A percentile compares a stretch with the other conserved stretches of the same genome.
Evolutionary conservation across 2,113 vertebrate genomes (phyloP).

Genomic region (Amphiprion ocellaris): DNA sequence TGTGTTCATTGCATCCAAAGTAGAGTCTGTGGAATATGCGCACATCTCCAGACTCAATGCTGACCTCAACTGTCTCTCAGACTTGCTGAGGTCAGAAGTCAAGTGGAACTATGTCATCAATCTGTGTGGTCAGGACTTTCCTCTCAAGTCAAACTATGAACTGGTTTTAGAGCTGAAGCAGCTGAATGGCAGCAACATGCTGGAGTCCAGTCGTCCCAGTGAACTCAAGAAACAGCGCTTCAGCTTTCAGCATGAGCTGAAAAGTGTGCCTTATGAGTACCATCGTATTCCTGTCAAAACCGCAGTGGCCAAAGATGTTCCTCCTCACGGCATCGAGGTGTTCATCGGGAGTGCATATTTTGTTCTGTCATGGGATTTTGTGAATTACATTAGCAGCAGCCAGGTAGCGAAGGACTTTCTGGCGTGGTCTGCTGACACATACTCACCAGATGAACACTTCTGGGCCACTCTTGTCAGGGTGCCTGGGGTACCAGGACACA

Average conservation of each 20-base stretch:
- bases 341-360: constrained; percentile 96
- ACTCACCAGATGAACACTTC: constrained; percentile 95
- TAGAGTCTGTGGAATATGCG: constrained; percentile 54
- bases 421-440: constrained; percentile 93
- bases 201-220: constrained; percentile 60
- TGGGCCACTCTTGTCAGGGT: constrained; percentile 93
- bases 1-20: constrained; percentile 64
- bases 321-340: constrained; percentile 90
- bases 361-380: constrained; percentile 89
- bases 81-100: constrained; percentile 62
- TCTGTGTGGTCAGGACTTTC: constrained; percentile 76
- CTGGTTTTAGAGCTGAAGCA: constrained; percentile 61
- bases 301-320: constrained; percentile 48
- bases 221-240: constrained; percentile 34
- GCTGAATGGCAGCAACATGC: constrained; percentile 63
- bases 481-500: constrained; percentile 89
- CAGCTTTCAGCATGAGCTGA: constrained; percentile 53
- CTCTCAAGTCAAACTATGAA: constrained; percentile 68
- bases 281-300: constrained; percentile 55
- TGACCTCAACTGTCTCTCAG: constrained; percentile 68
- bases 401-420: constrained; percentile 88
- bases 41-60: constrained; percentile 65
- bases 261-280: constrained; percentile 30
- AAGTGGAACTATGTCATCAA: constrained; percentile 75
- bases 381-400: constrained; percentile 73